Evolutionary conservation across 2,113 vertebrate species (phyloP).

Genomic region (Ictalurus punctatus): DNA sequence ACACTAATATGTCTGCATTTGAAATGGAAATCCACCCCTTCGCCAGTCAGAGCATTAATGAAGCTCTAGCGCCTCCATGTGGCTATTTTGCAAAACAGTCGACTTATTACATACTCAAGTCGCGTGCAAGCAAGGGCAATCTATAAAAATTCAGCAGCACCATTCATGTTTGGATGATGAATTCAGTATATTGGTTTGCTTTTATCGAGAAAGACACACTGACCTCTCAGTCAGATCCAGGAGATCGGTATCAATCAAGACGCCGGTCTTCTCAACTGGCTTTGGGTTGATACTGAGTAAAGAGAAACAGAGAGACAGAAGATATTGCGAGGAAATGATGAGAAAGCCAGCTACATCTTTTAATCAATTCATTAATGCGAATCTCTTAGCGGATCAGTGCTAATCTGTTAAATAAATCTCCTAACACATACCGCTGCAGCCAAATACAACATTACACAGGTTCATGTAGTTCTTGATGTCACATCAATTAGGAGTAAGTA

Average conservation of each 20-base stretch:
- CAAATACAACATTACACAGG: not conserved
- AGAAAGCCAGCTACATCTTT: not conserved
- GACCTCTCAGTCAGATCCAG: conserved; percentile 63
- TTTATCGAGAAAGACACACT: conserved; percentile 40
- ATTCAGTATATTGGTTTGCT: not conserved
- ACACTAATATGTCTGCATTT: not conserved
- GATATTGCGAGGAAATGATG: not conserved
- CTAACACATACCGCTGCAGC: not conserved
- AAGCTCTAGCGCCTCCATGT: conserved; percentile 65
- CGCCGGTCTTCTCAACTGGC: conserved; percentile 45
- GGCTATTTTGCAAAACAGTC: conserved; percentile 36
- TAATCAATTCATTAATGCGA: not conserved
- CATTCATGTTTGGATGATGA: conserved; percentile 17
- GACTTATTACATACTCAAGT: not conserved
- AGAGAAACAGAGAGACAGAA: not conserved
- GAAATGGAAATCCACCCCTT: conserved; percentile 29
- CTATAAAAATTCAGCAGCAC: not conserved
- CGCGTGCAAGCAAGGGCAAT: not conserved
- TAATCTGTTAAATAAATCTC: not conserved
- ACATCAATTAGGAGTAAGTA: not conserved
- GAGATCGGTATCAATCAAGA: conserved; percentile 62
- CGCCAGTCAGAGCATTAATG: conserved; percentile 26
- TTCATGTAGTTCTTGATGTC: not conserved
- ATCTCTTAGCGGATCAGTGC: not conserved
- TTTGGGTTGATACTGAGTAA: conserved; percentile 54